A percentile compares a stretch with the other conserved stretches of the same genome.
Conservation (phyloP, 1,140 invertebrate species). For the Lamellibrachia luymesi region DNA sequence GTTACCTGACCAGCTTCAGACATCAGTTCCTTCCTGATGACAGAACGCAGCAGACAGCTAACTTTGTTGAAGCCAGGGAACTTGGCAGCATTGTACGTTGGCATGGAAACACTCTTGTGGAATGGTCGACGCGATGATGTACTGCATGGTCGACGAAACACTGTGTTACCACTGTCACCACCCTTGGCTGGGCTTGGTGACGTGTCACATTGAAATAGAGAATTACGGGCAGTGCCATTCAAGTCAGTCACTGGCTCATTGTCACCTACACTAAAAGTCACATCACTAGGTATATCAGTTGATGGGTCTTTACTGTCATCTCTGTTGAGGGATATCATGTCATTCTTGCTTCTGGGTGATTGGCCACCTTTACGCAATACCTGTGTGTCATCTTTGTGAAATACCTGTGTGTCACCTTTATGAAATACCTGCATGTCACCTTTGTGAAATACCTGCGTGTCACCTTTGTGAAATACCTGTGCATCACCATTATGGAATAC, state of each 20-base stretch:
- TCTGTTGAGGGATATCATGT: neutral
- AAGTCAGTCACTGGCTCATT: neutral
- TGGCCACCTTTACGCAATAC: neutral
- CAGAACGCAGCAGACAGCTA: slow-evolving; percentile 20
- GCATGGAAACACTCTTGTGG: slow-evolving; percentile 22
- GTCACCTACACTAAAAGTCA: neutral
- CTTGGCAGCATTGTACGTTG: neutral
- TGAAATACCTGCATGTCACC: too few species aligned
- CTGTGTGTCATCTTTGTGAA: neutral
- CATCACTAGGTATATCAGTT: neutral
- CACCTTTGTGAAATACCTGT: neutral
- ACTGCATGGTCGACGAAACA: slow-evolving; percentile 8
- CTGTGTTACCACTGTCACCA: neutral
- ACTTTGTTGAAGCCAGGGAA: slow-evolving; percentile 6
- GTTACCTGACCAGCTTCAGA: neutral
- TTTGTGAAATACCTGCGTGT: neutral
- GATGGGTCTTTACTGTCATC: neutral
- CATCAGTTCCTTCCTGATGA: slow-evolving; percentile 23
- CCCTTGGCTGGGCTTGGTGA: neutral
- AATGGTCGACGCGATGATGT: neutral
- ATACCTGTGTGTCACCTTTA: too few species aligned
- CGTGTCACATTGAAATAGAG: neutral
- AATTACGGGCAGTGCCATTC: neutral
- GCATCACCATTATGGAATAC: neutral
- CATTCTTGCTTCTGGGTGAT: neutral